Conservation (phyloP, 2,888 invertebrate species). For the Pristionchus mayeri region DNA sequence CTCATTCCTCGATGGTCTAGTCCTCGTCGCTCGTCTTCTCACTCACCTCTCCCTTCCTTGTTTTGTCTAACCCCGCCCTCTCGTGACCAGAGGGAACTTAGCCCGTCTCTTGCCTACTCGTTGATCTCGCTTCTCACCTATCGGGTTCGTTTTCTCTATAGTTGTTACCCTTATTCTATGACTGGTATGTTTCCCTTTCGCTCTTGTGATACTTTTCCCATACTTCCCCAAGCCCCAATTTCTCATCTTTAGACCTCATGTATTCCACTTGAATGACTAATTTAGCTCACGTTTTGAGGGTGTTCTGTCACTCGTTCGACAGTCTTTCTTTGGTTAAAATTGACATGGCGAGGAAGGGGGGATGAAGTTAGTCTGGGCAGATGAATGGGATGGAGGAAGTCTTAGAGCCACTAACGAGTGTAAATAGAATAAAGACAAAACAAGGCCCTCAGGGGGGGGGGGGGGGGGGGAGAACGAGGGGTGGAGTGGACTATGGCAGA, state of each 20-base stretch:
- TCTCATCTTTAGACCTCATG: neutral
- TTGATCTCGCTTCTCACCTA: neutral
- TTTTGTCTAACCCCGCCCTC: neutral
- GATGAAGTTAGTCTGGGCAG: neutral
- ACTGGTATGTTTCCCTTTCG: neutral
- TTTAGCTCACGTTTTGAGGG: too few relatives aligned
- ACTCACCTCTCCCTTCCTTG: neutral
- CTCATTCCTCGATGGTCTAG: slow-evolving; percentile 15
- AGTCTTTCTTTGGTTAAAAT: neutral
- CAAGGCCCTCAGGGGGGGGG: slow-evolving; percentile 16
- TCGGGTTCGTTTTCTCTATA: neutral
- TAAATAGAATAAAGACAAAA: slow-evolving; percentile 41
- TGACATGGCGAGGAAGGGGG: neutral
- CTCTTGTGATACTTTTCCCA: neutral
- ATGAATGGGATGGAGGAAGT: slow-evolving; percentile 1
- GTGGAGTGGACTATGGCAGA: slow-evolving; percentile 23
- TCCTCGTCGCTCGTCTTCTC: neutral
- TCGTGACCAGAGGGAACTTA: neutral
- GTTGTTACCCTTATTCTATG: slow-evolving; percentile 21
- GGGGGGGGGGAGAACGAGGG: slow-evolving; percentile 1
- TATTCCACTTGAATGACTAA: neutral
- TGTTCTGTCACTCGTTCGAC: neutral
- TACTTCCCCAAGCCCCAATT: neutral
- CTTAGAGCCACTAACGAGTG: slow-evolving; percentile 21
- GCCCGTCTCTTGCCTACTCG: neutral